phyloP scores from a whole-genome alignment of 53 echinoderm and acorn worm species.

The Glandiceps talaboti region DNA sequence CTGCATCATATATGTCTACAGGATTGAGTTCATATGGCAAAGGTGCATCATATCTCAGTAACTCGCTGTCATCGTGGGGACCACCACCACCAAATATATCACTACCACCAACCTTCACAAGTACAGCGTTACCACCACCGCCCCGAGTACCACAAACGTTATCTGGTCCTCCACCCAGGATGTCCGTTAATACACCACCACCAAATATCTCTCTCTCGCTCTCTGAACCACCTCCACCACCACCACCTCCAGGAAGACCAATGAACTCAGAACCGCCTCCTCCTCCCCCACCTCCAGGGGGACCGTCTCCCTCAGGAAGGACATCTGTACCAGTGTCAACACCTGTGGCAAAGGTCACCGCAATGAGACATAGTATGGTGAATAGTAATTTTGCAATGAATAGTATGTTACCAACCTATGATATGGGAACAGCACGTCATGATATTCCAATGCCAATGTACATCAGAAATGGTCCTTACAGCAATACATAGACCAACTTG shows the following conservation, averaged over 20 bases:
- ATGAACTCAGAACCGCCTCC: not conserved
- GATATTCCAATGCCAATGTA: not conserved
- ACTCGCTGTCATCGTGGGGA: not conserved
- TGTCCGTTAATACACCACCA: not conserved
- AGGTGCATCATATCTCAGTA: not conserved
- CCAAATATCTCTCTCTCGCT: not conserved
- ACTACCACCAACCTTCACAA: not conserved
- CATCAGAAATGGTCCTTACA: not conserved
- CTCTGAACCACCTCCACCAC: not conserved
- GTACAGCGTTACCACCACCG: not conserved
- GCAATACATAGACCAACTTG: not conserved
- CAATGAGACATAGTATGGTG: not conserved
- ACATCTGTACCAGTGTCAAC: not conserved
- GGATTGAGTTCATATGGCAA: not conserved
- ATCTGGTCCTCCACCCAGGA: not conserved
- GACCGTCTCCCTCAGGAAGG: no score
- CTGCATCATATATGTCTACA: not conserved
- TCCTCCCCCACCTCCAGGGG: not conserved
- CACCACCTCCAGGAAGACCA: conserved; percentile 1
- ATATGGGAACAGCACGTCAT: not conserved
- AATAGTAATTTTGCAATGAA: not conserved
- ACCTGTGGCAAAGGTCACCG: not conserved
- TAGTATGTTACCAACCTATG: not conserved
- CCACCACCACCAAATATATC: not conserved
- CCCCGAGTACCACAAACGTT: not conserved